phyloP scores from a whole-genome alignment of 2,113 vertebrate genomes.

The Ophthalmolycus amberensis region DNA sequence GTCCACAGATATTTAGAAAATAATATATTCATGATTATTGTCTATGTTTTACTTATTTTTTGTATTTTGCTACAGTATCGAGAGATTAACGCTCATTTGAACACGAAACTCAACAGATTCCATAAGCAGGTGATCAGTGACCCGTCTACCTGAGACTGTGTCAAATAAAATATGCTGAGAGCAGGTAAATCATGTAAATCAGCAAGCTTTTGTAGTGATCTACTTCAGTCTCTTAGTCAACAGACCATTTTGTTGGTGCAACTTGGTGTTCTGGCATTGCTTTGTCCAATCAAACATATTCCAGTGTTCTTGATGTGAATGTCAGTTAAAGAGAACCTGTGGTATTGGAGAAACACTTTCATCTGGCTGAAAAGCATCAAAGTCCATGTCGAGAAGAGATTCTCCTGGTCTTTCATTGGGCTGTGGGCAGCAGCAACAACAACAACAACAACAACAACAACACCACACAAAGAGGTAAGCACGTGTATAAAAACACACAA shows the following conservation, averaged over 20 bases:
- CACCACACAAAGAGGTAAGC: not conserved
- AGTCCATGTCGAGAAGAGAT: slow-evolving; percentile 95
- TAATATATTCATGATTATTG: not conserved
- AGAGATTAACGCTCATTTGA: not conserved
- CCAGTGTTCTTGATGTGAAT: not conserved
- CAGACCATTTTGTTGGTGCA: not conserved
- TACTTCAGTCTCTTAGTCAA: not conserved
- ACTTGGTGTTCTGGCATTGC: not conserved
- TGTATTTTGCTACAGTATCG: not conserved
- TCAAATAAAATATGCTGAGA: not conserved
- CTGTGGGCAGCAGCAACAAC: slow-evolving; percentile 49
- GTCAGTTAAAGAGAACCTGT: slow-evolving; percentile 69
- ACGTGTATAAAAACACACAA: not conserved
- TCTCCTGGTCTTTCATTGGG: slow-evolving; percentile 85
- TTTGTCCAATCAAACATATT: not conserved
- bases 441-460: slow-evolving; percentile 7
- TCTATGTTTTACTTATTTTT: not conserved
- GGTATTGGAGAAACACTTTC: slow-evolving; percentile 78
- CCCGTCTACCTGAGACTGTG: not conserved
- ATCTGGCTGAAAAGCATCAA: slow-evolving; percentile 96
- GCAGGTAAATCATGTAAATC: no score
- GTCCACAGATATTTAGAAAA: not conserved
- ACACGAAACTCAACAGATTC: not conserved
- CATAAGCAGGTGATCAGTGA: not conserved
- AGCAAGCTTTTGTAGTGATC: not conserved